Evolutionary conservation across 2,888 invertebrate genomes (phyloP).

Genomic region (Eristalis pertinax): DNA sequence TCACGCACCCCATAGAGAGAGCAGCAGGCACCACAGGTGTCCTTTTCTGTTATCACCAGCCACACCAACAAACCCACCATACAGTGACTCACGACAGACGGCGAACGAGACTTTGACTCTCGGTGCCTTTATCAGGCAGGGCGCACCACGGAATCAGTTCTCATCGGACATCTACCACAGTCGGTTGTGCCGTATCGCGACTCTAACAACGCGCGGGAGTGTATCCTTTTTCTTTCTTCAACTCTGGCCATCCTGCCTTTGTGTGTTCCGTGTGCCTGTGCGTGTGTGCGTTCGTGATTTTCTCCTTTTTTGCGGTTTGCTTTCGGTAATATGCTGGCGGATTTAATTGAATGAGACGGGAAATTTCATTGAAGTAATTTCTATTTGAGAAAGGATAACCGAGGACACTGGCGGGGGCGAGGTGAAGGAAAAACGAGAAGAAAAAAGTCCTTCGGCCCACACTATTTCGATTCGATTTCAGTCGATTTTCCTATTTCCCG

Average conservation of each 20-base stretch:
- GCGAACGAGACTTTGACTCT: neutral
- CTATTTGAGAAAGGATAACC: constrained; percentile 14
- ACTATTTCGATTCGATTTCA: constrained; percentile 1
- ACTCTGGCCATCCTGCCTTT: constrained; percentile 25
- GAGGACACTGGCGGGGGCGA: neutral
- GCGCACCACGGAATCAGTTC: constrained; percentile 47
- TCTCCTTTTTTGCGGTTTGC: neutral
- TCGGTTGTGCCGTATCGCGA: constrained; percentile 38
- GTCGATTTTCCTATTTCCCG: neutral
- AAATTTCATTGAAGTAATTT: constrained; percentile 51
- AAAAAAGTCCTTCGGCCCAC: constrained; percentile 11
- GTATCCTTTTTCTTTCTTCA: constrained; percentile 28
- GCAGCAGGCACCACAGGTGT: constrained; percentile 63
- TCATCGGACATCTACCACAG: constrained; percentile 62
- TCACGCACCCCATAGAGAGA: constrained; percentile 23
- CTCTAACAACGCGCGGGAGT: constrained; percentile 41
- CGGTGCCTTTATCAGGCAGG: constrained; percentile 25
- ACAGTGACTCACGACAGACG: constrained; percentile 45
- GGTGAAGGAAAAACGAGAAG: neutral
- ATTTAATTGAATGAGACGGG: constrained; percentile 13
- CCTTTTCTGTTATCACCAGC: constrained; percentile 42
- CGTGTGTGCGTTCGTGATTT: constrained; percentile 2
- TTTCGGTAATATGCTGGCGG: constrained; percentile 28
- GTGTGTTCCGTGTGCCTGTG: neutral
- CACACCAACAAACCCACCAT: constrained; percentile 42